A percentile compares a stretch with the other conserved stretches of the same genome.
Conservation (phyloP, 2,888 invertebrate genomes). For the Yponomeuta cagnagella region DNA sequence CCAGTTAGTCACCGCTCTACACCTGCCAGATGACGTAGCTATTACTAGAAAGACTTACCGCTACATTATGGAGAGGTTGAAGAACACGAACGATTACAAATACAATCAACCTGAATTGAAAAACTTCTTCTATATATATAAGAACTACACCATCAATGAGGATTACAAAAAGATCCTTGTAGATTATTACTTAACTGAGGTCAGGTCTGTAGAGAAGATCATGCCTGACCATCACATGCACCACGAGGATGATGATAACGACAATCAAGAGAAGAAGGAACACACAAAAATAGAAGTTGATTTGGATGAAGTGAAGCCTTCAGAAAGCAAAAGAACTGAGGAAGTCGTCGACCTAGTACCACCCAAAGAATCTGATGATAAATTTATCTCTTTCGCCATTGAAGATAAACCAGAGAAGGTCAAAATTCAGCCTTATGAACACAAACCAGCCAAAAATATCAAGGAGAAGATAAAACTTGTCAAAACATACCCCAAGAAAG, state of each 20-base stretch:
- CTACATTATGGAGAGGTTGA: slow-evolving; percentile 67
- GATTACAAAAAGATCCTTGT: slow-evolving; percentile 75
- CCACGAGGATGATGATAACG: slow-evolving; percentile 41
- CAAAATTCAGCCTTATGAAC: slow-evolving; percentile 46
- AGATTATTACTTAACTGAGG: slow-evolving; percentile 78
- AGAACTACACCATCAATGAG: slow-evolving; percentile 77
- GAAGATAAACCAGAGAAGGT: slow-evolving; percentile 65
- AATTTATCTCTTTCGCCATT: slow-evolving; percentile 69
- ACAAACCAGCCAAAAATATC: slow-evolving; percentile 67
- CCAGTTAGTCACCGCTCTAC: slow-evolving; percentile 74
- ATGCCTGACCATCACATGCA: slow-evolving; percentile 44
- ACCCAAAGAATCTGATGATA: slow-evolving; percentile 68
- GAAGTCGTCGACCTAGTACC: slow-evolving; percentile 51
- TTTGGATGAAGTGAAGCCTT: slow-evolving; percentile 42
- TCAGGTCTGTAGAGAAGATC: slow-evolving; percentile 72
- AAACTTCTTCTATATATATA: slow-evolving; percentile 81
- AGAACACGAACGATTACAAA: slow-evolving; percentile 64
- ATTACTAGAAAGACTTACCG: slow-evolving; percentile 64
- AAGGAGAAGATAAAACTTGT: slow-evolving; percentile 73
- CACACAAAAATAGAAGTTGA: slow-evolving; percentile 30
- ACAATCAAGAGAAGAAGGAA: slow-evolving; percentile 29
- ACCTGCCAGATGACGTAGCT: slow-evolving; percentile 67
- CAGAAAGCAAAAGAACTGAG: slow-evolving; percentile 40
- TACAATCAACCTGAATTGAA: slow-evolving; percentile 76
- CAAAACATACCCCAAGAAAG: slow-evolving; percentile 67